Conservation (phyloP, 2,888 invertebrate genomes). For the Acronicta aceris region DNA sequence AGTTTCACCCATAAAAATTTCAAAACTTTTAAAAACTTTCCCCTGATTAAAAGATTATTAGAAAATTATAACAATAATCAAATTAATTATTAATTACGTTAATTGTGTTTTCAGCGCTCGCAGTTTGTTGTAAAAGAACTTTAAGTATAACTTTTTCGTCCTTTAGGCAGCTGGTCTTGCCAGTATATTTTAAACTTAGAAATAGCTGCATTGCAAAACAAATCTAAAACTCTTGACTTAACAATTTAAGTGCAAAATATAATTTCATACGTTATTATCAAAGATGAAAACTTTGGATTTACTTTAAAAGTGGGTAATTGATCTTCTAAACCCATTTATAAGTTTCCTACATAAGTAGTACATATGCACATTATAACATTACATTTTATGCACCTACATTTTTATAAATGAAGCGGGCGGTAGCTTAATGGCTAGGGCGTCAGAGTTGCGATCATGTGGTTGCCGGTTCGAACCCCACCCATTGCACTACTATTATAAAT, state of each 20-base stretch:
- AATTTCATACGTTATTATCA: constrained; percentile 24
- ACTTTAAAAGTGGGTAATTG: constrained; percentile 5
- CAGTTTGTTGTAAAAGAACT: not conserved
- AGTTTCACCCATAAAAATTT: no score
- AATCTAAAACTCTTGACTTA: constrained; percentile 13
- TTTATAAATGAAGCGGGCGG: no score
- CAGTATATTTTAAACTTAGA: constrained; percentile 12
- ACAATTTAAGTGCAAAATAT: constrained; percentile 15
- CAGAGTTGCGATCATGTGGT: no score
- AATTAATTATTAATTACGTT: not conserved
- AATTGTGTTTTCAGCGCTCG: no score
- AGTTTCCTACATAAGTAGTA: no score
- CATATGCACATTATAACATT: no score
- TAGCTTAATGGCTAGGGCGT: no score
- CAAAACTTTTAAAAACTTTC: no score
- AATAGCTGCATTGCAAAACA: constrained; percentile 19
- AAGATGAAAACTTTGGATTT: constrained; percentile 1
- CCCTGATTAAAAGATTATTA: no score
- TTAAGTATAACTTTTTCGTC: not conserved
- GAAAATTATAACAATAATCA: not conserved
- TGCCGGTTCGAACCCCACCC: no score
- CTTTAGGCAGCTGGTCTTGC: not conserved
- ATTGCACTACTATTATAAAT: no score
- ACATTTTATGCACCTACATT: no score
- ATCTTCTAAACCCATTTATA: not conserved